Conservation (phyloP, 53 echinoderm and acorn worm genomes). For the Astropecten irregularis region DNA sequence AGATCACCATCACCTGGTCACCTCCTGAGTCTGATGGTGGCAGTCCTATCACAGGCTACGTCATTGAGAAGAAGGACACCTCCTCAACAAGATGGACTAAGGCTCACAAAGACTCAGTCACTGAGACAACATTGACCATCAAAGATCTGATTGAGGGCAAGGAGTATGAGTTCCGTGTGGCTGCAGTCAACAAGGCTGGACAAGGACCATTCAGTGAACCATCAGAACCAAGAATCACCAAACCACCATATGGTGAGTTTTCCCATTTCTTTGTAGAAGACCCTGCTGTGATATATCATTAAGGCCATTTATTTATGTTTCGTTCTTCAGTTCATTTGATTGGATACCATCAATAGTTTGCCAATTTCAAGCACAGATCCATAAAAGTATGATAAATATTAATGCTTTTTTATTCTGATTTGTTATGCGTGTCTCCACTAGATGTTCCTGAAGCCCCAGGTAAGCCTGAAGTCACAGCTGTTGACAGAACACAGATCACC, state of each 20-base stretch:
- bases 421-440: slow-evolving; percentile 1
- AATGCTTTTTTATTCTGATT: neutral
- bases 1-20: slow-evolving; percentile 66
- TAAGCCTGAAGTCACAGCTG: slow-evolving; percentile 67
- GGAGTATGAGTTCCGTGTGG: slow-evolving; percentile 71
- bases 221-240: slow-evolving; percentile 58
- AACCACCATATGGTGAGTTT: slow-evolving; percentile 66
- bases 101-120: slow-evolving; percentile 57
- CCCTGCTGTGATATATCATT: no score
- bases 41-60: slow-evolving; percentile 64
- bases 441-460: slow-evolving; percentile 84
- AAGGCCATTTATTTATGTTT: no score
- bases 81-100: slow-evolving; percentile 59
- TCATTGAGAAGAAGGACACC: slow-evolving; percentile 68
- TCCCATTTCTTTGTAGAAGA: no score
- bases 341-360: no score
- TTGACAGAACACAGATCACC: slow-evolving; percentile 60
- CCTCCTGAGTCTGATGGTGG: slow-evolving; percentile 73
- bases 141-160: slow-evolving; percentile 61
- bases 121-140: slow-evolving; percentile 55
- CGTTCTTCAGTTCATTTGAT: no score
- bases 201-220: slow-evolving; percentile 72
- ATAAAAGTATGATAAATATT: no score
- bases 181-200: slow-evolving; percentile 79
- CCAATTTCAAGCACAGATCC: no score